Base-by-base conservation (phyloP, 2,888 invertebrate species). In the Atherix ibis region DNA sequence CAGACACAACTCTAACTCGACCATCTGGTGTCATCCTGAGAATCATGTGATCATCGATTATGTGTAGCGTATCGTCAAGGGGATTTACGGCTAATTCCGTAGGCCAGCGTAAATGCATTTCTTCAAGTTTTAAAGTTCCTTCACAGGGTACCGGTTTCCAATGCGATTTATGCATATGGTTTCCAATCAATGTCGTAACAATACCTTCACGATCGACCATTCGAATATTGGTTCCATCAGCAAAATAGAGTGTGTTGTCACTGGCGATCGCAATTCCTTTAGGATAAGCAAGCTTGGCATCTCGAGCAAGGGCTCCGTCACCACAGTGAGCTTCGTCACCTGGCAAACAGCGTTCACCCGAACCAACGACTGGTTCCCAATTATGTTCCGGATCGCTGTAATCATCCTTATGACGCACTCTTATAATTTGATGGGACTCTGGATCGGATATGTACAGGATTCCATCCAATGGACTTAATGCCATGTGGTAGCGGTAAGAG, bases 401-500 rank as follows among this genome's bases (percentile, higher is more conserved):
- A 56, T 88, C 87, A 40, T 76, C 76, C 2, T 78, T 77, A 51
- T 83, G 79, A 27, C 83, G 72, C 2, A 89, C 87, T 43, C 79
- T 74, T 40, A 91, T 81, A 45, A 94, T 91, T 60, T 91, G 91
- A 57, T 91, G 89, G 0, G 87, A 85, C 56, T 92, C 91, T 1
- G 94, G 92, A 56, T 95, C 91, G 1, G 95, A 92, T 48, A 97
- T 87, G 65, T 91, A 95, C 8, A 97, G 69, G 2, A 80, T 80
- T 17, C 91, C 91, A 55, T 94, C 92, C 10, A 92, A 67, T 0
- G 97, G 95, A 48, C 91, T 91, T 27, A 95, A 65, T 0, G 94
- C 89, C 73, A 98, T 84, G 65, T 94, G 92, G 60, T 95, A 97
- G 36, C 92, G 81, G 61, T 95, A 94, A 1, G 91, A 89, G 0